phyloP scores from a whole-genome alignment of 2,888 invertebrate genomes.

The Osmoderma eremita region DNA sequence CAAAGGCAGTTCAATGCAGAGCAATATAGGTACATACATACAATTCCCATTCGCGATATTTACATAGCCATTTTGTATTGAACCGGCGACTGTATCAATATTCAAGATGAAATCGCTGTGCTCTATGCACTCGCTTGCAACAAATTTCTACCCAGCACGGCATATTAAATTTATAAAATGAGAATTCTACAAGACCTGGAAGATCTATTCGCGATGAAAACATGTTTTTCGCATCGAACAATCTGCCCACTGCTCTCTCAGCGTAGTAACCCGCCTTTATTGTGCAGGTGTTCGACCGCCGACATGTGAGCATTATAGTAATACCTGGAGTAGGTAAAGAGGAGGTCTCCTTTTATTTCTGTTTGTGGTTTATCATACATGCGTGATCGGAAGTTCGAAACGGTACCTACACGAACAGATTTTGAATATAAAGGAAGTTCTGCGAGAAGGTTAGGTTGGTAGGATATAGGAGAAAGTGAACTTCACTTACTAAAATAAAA shows the following conservation, averaged over 20 bases:
- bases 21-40: too few species aligned
- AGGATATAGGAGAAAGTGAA: too few species aligned
- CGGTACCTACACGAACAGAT: slow-evolving; percentile 10
- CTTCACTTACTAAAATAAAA: too few species aligned
- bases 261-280: slow-evolving; percentile 39
- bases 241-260: slow-evolving; percentile 3
- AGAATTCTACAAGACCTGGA: slow-evolving; percentile 53
- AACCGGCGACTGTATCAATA: slow-evolving; percentile 45
- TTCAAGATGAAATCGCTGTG: slow-evolving; percentile 47
- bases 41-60: too few species aligned
- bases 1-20: too few species aligned
- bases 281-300: slow-evolving; percentile 47
- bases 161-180: slow-evolving; percentile 58
- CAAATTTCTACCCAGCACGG: slow-evolving; percentile 49
- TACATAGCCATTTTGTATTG: too few species aligned
- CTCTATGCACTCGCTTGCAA: slow-evolving; percentile 50
- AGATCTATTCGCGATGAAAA: slow-evolving; percentile 47
- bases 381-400: slow-evolving; percentile 37
- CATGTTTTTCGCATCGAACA: slow-evolving; percentile 45
- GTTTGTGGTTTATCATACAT: slow-evolving; percentile 38
- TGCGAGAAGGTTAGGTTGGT: too few species aligned
- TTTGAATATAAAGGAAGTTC: slow-evolving; percentile 14
- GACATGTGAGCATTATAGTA: slow-evolving; percentile 43
- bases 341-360: slow-evolving; percentile 28
- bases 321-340: not conserved